These are phyloP conservation scores for Isoperla grammatica DNA, from an alignment of 2,888 invertebrate species.

Conservation along the genomic window DNA sequence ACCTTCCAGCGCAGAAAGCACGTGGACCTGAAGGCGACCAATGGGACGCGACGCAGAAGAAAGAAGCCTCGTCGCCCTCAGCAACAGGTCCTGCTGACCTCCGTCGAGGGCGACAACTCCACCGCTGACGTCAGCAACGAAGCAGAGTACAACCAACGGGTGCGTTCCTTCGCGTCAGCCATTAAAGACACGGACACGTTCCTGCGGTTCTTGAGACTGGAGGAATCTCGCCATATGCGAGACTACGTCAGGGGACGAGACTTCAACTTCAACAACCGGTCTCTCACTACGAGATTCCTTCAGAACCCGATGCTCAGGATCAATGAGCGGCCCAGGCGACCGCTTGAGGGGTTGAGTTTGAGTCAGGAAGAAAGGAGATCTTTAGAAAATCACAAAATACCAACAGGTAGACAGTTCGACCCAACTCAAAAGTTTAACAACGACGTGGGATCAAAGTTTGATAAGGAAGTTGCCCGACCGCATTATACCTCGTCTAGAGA, in stretches of 20 bases:
- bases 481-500: too few relatives aligned
- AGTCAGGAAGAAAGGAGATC: not conserved
- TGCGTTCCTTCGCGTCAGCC: slow-evolving; percentile 16
- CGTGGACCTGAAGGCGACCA: too few relatives aligned
- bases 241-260: slow-evolving; percentile 2
- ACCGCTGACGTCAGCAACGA: not conserved
- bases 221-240: slow-evolving; percentile 5
- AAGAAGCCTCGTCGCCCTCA: too few relatives aligned
- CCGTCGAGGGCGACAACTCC: too few relatives aligned
- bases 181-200: slow-evolving; percentile 20
- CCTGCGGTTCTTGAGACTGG: slow-evolving; percentile 17
- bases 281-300: slow-evolving; percentile 10
- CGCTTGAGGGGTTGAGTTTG: not conserved
- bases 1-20: too few relatives aligned
- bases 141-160: slow-evolving; percentile 6
- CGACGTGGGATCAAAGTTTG: too few relatives aligned
- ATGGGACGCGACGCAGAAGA: too few relatives aligned
- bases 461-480: too few relatives aligned
- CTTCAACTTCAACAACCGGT: slow-evolving; percentile 11
- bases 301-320: not conserved
- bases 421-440: too few relatives aligned
- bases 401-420: too few relatives aligned
- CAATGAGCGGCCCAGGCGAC: not conserved
- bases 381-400: too few relatives aligned
- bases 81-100: too few relatives aligned